Evolutionary conservation across 2,888 invertebrate genomes (phyloP).

Genomic region (Parnassius mnemosyne): DNA sequence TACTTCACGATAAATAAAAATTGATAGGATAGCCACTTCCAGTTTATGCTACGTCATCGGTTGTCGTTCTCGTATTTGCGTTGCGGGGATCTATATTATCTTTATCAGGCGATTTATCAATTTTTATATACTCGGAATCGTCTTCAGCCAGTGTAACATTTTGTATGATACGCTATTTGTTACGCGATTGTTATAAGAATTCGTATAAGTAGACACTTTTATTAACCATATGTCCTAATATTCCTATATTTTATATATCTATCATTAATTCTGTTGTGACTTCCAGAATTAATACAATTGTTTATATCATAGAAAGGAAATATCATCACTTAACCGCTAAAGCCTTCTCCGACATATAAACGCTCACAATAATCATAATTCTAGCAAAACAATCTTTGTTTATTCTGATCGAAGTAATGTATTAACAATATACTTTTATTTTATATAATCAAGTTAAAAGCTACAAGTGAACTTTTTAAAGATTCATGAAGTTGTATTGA

Average conservation of each 20-base stretch:
- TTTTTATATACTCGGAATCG: slow-evolving; percentile 42
- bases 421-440: too few species aligned
- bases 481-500: too few species aligned
- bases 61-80: slow-evolving; percentile 9
- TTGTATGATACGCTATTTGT: slow-evolving; percentile 31
- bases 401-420: too few species aligned
- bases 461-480: too few species aligned
- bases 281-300: slow-evolving; percentile 14
- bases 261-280: slow-evolving; percentile 19
- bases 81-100: slow-evolving; percentile 48
- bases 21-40: slow-evolving; percentile 35
- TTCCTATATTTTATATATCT: slow-evolving; percentile 20
- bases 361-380: too few species aligned
- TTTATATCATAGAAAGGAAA: slow-evolving; percentile 15
- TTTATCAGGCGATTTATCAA: slow-evolving; percentile 67
- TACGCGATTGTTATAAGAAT: slow-evolving; percentile 40
- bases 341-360: too few species aligned
- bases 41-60: slow-evolving; percentile 28
- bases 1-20: too few species aligned
- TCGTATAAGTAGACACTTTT: slow-evolving; percentile 31
- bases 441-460: too few species aligned
- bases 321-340: background rate
- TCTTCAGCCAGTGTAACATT: slow-evolving; percentile 34
- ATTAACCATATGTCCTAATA: slow-evolving; percentile 25
- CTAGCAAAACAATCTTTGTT: too few species aligned